These are phyloP conservation scores for Cacatua alba DNA, from an alignment of 2,113 vertebrate species.

Conservation along the genomic window DNA sequence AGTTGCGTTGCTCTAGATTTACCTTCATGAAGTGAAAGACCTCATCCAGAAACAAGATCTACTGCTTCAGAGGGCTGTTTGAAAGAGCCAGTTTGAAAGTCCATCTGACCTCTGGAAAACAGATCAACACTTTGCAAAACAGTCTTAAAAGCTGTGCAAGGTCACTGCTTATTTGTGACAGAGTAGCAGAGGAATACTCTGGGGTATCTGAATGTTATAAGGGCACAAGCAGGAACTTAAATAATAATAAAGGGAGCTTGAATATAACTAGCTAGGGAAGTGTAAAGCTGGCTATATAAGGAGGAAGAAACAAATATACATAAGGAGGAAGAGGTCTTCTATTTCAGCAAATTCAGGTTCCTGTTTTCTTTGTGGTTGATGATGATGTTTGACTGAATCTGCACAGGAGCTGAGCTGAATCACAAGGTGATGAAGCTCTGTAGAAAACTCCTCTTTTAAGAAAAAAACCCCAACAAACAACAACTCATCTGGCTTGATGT, in stretches of 20 bases:
- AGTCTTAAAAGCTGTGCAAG: not conserved
- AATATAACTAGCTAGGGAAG: not conserved
- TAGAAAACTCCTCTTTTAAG: not conserved
- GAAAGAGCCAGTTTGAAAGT: not conserved
- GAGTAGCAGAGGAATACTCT: not conserved
- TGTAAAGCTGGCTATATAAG: not conserved
- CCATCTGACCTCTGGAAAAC: not conserved
- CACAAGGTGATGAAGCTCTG: not conserved
- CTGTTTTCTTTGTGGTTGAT: not conserved
- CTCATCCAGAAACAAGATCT: not conserved
- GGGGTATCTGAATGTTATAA: not conserved
- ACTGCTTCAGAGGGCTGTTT: not conserved
- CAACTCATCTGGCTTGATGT: not conserved
- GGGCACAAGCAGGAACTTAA: not conserved
- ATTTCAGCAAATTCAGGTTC: not conserved
- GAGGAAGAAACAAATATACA: not conserved
- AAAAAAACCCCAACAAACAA: not conserved
- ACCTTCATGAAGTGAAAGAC: not conserved
- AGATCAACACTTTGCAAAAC: not conserved
- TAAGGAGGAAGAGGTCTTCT: not conserved
- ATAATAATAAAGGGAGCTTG: not conserved
- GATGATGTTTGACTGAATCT: not conserved
- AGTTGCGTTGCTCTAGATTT: not conserved
- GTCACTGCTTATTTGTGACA: not conserved
- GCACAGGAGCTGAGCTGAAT: not conserved